Conservation (phyloP, 2,113 vertebrate genomes). For the Ranitomeya imitator region DNA sequence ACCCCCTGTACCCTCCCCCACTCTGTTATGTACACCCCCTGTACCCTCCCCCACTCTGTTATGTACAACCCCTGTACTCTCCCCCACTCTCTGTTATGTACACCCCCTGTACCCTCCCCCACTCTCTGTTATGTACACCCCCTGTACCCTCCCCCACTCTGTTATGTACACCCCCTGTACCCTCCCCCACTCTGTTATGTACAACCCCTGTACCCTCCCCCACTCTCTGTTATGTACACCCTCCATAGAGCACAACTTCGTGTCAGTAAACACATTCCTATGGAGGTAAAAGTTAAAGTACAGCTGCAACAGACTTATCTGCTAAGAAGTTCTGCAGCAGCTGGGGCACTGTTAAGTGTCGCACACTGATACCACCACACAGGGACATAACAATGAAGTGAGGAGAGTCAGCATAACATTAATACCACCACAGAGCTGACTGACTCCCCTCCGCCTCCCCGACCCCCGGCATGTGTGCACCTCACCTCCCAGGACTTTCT, state of each 20-base stretch:
- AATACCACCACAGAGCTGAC: neutral
- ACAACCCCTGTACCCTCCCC: no score
- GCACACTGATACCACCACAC: neutral
- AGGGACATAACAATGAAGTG: neutral
- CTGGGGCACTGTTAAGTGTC: neutral
- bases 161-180: no score
- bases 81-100: no score
- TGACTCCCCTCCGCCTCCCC: neutral
- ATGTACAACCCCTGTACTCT: no score
- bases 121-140: no score
- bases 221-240: neutral
- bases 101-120: no score
- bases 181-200: neutral
- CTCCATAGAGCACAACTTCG: neutral
- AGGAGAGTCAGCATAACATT: neutral
- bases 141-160: neutral
- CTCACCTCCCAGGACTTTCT: no score
- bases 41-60: no score
- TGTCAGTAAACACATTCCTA: neutral
- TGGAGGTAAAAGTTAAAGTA: neutral
- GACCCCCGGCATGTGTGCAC: neutral
- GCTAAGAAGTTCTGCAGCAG: conserved; percentile 7
- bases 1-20: no score
- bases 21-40: no score
- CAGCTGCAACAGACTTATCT: neutral